Evolutionary conservation across 1,140 invertebrate species (phyloP).

Genomic region (Drosophila sproati): DNA sequence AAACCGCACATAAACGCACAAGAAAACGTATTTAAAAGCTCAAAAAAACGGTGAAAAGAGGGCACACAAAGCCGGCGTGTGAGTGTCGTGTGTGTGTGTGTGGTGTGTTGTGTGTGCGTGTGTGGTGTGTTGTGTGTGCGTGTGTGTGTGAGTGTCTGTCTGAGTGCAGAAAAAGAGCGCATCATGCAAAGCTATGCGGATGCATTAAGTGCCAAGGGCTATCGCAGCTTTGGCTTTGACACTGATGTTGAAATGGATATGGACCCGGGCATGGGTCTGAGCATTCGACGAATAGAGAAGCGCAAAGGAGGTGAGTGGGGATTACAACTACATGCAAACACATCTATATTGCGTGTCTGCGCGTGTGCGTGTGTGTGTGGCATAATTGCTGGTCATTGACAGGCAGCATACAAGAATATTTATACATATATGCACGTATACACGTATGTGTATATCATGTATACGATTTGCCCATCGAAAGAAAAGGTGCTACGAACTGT

Average conservation of each 20-base stretch:
- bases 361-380: constrained; percentile 10
- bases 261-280: constrained; percentile 64
- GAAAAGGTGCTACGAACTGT: constrained; percentile 11
- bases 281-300: constrained; percentile 68
- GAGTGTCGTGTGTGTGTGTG: neutral
- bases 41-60: constrained; percentile 9
- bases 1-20: constrained; percentile 11
- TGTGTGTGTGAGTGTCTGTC: constrained; percentile 15
- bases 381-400: constrained; percentile 28
- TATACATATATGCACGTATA: neutral
- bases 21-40: constrained; percentile 31
- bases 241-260: constrained; percentile 83
- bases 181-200: constrained; percentile 80
- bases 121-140: constrained; percentile 12
- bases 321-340: neutral
- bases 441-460: neutral
- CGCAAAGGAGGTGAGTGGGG: constrained; percentile 76
- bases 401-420: constrained; percentile 14
- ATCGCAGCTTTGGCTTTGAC: constrained; percentile 82
- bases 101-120: constrained; percentile 3
- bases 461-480: constrained; percentile 1
- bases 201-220: constrained; percentile 77
- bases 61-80: constrained; percentile 24
- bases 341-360: neutral
- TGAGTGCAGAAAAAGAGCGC: constrained; percentile 13